Percentiles rank a stretch among this genome's conserved stretches.
Evolutionary conservation across 2,797 vertebrate genomes (phyloP).

Genomic region (Trachurus trachurus): DNA sequence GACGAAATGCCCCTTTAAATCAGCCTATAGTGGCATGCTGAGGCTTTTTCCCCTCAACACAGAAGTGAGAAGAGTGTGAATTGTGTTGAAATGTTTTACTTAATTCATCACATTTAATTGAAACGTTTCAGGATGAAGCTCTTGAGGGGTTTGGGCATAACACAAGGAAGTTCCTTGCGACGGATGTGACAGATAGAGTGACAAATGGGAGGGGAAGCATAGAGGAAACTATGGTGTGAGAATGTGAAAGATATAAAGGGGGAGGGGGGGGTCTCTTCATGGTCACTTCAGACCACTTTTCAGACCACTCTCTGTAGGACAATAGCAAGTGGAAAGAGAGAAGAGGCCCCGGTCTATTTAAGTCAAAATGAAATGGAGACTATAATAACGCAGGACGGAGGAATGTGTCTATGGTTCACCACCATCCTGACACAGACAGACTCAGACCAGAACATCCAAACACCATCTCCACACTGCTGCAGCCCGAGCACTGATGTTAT

Average conservation of each 20-base stretch:
- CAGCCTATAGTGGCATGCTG: constrained; percentile 36
- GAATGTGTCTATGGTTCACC: constrained; percentile 71
- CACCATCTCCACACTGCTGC: constrained; percentile 21
- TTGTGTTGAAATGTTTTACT: constrained; percentile 26
- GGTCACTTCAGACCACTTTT: constrained; percentile 45
- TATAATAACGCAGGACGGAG: constrained; percentile 60
- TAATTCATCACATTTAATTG: constrained; percentile 40
- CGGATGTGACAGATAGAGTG: constrained; percentile 47
- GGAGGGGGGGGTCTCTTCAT: constrained; percentile 22
- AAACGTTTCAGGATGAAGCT: constrained; percentile 37
- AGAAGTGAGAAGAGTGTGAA: constrained; percentile 23
- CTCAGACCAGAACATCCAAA: constrained; percentile 39
- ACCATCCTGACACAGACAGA: constrained; percentile 42
- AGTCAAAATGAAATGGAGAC: constrained; percentile 63
- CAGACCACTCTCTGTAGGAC: constrained; percentile 32
- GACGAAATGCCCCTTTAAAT: constrained; percentile 51
- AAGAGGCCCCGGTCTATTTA: constrained; percentile 50
- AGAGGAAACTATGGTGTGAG: constrained; percentile 51
- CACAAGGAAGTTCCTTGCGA: constrained; percentile 49
- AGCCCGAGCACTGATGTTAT: constrained; percentile 53
- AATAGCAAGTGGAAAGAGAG: constrained; percentile 51
- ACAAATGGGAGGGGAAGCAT: constrained; percentile 37
- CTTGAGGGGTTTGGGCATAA: neutral
- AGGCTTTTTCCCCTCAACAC: constrained; percentile 6
- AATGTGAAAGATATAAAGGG: constrained; percentile 42